Percentiles rank a stretch among this genome's conserved stretches.
Conservation (phyloP, 2,113 vertebrate genomes). For the Boleophthalmus pectinirostris region DNA sequence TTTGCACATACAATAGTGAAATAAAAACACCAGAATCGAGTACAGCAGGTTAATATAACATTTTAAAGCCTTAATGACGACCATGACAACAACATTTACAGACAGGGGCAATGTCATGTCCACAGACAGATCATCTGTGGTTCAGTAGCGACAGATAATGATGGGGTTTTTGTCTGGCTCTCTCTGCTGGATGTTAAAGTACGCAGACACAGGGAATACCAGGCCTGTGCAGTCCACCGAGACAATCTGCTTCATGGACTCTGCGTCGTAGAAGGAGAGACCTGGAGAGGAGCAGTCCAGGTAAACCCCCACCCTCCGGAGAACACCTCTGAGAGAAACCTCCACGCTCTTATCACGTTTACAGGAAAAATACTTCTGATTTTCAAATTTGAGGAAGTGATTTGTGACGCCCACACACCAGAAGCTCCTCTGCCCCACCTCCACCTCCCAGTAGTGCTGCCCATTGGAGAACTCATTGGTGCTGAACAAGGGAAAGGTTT, state of each 20-base stretch:
- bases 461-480: conserved; percentile 29
- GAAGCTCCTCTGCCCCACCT: conserved; percentile 42
- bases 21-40: no score
- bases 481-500: conserved; percentile 3
- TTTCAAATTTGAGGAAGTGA: conserved; percentile 20
- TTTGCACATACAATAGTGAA: no score
- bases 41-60: no score
- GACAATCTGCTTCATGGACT: not conserved
- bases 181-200: not conserved
- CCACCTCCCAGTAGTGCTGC: conserved; percentile 59
- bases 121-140: no score
- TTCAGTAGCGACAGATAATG: not conserved
- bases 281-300: not conserved
- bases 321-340: not conserved
- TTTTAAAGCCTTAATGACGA: no score
- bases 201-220: not conserved
- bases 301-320: not conserved
- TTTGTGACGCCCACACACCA: conserved; percentile 49
- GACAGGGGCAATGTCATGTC: no score
- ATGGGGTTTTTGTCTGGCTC: not conserved
- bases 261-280: not conserved
- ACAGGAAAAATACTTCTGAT: not conserved
- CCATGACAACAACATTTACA: no score
- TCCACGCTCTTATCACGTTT: not conserved
- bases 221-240: not conserved